phyloP scores from a whole-genome alignment of 2,888 invertebrate species.

The Leptopilina drosophilae region DNA sequence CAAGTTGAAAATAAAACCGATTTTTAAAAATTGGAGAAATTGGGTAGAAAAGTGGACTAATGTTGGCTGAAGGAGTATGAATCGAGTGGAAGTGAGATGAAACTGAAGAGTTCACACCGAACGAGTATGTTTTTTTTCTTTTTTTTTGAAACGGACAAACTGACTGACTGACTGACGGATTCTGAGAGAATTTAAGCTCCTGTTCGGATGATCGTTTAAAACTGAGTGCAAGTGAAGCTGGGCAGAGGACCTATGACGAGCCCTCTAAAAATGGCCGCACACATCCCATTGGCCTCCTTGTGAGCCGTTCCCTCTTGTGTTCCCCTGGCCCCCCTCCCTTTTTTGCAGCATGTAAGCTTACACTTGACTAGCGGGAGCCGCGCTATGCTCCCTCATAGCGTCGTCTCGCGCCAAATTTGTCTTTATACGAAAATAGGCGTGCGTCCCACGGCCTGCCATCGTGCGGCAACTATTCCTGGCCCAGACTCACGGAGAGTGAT shows the following conservation, averaged over 20 bases:
- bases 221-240: constrained; percentile 73
- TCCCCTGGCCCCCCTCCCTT: constrained; percentile 26
- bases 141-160: not conserved
- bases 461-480: constrained; percentile 76
- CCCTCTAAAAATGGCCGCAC: constrained; percentile 77
- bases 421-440: constrained; percentile 85
- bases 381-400: constrained; percentile 63
- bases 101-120: constrained; percentile 24
- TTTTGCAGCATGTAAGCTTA: constrained; percentile 72
- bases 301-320: constrained; percentile 63
- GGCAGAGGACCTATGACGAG: constrained; percentile 67
- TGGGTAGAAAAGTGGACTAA: too few species aligned
- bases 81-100: not conserved
- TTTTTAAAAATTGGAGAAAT: too few species aligned
- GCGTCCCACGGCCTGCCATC: constrained; percentile 69
- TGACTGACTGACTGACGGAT: constrained; percentile 44
- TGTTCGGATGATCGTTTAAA: constrained; percentile 67
- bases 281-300: constrained; percentile 75
- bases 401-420: constrained; percentile 85
- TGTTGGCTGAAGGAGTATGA: too few species aligned
- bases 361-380: constrained; percentile 70
- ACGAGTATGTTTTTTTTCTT: not conserved
- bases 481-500: constrained; percentile 65
- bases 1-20: too few species aligned
- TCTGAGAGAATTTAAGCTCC: constrained; percentile 53